These are phyloP conservation scores for Lagorchestes hirsutus DNA, from an alignment of 2,797 vertebrate genomes.

Conservation along the genomic window DNA sequence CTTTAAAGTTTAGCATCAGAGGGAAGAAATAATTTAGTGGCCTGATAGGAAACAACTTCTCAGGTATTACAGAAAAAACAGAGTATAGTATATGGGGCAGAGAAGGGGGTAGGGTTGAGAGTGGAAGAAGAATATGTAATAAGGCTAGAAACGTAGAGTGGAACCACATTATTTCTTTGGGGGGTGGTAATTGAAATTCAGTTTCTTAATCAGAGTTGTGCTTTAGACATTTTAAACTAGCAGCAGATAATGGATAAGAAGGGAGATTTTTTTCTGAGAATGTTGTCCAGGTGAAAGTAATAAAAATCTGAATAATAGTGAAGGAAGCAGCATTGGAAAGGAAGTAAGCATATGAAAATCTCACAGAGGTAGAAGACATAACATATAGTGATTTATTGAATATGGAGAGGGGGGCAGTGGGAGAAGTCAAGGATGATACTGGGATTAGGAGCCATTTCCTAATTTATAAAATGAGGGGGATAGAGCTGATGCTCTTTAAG, in stretches of 20 bases:
- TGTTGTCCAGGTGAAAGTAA: neutral
- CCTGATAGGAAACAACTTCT: neutral
- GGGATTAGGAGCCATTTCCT: neutral
- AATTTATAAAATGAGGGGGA: neutral
- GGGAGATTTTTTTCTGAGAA: neutral
- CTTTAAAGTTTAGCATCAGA: neutral
- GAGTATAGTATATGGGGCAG: neutral
- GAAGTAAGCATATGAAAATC: neutral
- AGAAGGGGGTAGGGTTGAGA: no score
- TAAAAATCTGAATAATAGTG: neutral
- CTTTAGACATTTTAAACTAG: neutral
- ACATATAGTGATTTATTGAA: neutral
- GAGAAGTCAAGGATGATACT: neutral
- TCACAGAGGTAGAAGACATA: neutral
- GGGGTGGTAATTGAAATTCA: neutral
- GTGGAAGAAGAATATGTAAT: neutral
- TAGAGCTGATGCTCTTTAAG: neutral
- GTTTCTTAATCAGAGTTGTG: neutral
- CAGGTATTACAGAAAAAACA: neutral
- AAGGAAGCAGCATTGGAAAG: neutral
- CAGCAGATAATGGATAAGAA: neutral
- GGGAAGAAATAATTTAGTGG: neutral
- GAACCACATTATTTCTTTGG: neutral
- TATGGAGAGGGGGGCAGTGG: neutral
- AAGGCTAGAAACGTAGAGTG: neutral